These are phyloP conservation scores for Metaphire vulgaris DNA, from an alignment of 1,140 invertebrate genomes.

Conservation along the genomic window DNA sequence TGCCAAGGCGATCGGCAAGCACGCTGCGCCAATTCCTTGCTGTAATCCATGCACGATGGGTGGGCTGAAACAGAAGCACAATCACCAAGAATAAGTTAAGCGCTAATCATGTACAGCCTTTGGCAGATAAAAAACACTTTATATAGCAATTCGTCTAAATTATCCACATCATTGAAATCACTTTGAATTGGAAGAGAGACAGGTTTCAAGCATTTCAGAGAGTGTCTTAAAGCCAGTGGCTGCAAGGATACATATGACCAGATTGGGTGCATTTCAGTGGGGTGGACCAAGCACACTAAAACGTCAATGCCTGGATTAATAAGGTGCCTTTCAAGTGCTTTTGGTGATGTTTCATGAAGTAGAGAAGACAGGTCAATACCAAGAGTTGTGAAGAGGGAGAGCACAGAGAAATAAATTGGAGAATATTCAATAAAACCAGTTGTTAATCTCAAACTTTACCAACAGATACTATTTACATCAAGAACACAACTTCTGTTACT, in stretches of 20 bases:
- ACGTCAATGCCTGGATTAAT: too few relatives aligned
- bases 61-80: slow-evolving; percentile 47
- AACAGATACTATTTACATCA: too few relatives aligned
- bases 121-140: not conserved
- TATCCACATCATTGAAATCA: not conserved
- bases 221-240: not conserved
- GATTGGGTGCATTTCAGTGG: not conserved
- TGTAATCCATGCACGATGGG: slow-evolving; percentile 54
- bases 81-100: not conserved
- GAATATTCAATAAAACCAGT: too few relatives aligned
- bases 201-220: not conserved
- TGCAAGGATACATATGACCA: not conserved
- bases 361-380: too few relatives aligned
- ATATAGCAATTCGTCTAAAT: not conserved
- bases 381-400: too few relatives aligned
- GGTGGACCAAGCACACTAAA: too few relatives aligned
- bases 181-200: not conserved
- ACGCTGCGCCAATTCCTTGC: slow-evolving; percentile 42
- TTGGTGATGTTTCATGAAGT: too few relatives aligned
- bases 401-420: too few relatives aligned
- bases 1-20: slow-evolving; percentile 50
- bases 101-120: not conserved
- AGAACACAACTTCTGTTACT: too few relatives aligned
- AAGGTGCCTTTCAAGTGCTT: too few relatives aligned
- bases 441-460: too few relatives aligned